Percentiles rank a stretch among this genome's conserved stretches.
phyloP scores from a whole-genome alignment of 1,140 invertebrate species.

The Papilio xuthus region DNA sequence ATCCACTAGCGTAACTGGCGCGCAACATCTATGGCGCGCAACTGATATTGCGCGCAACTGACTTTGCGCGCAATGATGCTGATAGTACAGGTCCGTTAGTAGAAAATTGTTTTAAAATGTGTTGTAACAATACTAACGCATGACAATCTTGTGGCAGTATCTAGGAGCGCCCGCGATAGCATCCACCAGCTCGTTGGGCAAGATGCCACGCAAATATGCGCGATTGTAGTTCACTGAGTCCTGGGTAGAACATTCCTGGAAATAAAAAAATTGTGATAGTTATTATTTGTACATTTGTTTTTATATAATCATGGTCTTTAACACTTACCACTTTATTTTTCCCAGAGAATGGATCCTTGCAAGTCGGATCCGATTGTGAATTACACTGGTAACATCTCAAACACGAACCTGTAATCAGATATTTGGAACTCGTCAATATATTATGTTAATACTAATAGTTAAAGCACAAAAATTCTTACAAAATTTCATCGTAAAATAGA shows the following conservation, averaged over 20 bases:
- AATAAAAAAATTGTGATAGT: constrained; percentile 31
- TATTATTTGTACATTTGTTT: not conserved
- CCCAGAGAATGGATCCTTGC: constrained; percentile 82
- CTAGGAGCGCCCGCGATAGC: constrained; percentile 64
- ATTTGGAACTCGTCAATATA: not conserved
- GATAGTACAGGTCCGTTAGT: no score
- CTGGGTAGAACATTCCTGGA: constrained; percentile 65
- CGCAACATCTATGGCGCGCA: no score
- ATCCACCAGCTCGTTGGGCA: constrained; percentile 61
- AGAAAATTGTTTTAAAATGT: not conserved
- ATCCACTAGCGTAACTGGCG: no score
- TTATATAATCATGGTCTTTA: not conserved
- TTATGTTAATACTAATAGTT: not conserved
- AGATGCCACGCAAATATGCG: constrained; percentile 57
- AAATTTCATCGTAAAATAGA: no score
- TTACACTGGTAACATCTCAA: constrained; percentile 94
- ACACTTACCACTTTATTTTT: constrained; percentile 59
- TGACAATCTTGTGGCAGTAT: constrained; percentile 72
- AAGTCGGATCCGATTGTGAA: constrained; percentile 87
- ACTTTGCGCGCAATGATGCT: no score
- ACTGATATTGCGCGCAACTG: no score
- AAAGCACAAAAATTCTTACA: no score
- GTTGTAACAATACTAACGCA: constrained; percentile 58
- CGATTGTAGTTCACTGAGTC: constrained; percentile 72
- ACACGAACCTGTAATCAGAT: constrained; percentile 80